Evolutionary conservation across 2,113 vertebrate genomes (phyloP).

Genomic region (Aegotheles bennettii): DNA sequence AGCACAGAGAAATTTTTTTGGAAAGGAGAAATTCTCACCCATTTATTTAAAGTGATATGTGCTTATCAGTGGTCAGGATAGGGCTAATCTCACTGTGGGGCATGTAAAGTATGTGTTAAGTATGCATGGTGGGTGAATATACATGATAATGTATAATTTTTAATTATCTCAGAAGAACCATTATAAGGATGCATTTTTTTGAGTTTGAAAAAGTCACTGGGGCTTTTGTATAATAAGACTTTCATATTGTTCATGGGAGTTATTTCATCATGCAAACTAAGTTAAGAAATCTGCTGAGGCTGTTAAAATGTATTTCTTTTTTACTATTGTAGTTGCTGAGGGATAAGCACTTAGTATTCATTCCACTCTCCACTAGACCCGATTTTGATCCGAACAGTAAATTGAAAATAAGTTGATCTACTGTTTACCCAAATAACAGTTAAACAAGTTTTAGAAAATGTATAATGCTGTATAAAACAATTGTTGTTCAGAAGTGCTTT

Average conservation of each 20-base stretch:
- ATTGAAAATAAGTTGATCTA: slow-evolving; percentile 16
- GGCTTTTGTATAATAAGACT: neutral
- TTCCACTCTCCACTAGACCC: neutral
- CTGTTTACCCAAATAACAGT: slow-evolving; percentile 5
- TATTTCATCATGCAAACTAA: neutral
- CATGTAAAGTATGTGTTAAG: neutral
- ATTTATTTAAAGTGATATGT: neutral
- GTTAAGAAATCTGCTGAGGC: slow-evolving; percentile 22
- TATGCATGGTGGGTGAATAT: neutral
- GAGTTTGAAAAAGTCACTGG: neutral
- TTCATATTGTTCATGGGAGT: neutral
- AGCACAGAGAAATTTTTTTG: neutral
- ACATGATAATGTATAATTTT: neutral
- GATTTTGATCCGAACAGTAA: slow-evolving; percentile 16
- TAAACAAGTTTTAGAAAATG: slow-evolving; percentile 3
- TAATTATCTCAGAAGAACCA: neutral
- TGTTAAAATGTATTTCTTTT: slow-evolving; percentile 28
- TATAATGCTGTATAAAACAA: neutral
- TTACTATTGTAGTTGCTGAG: slow-evolving; percentile 9
- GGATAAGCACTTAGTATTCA: slow-evolving; percentile 33
- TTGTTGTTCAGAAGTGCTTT: neutral
- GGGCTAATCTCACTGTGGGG: neutral
- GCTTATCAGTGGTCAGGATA: neutral
- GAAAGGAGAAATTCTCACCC: neutral
- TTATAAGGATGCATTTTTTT: neutral